These are phyloP conservation scores for Poeciliopsis turneri DNA, from an alignment of 2,797 vertebrate species.

Conservation along the genomic window DNA sequence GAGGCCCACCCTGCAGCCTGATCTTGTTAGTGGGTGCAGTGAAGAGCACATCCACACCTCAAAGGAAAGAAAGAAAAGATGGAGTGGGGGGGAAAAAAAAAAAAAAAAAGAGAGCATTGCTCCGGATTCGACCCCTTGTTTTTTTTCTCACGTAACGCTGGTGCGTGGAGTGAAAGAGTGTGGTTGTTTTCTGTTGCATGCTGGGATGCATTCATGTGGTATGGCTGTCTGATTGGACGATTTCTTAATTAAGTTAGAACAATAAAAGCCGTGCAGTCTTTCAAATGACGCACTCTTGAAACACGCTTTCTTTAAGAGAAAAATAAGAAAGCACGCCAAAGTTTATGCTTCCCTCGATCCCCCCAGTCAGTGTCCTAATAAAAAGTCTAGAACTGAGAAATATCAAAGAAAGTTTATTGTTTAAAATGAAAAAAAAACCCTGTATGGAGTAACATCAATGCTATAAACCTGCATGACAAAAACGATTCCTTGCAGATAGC, in stretches of 20 bases:
- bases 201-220: conserved; percentile 13
- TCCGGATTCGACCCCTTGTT: conserved; percentile 46
- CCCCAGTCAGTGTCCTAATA: background rate
- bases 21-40: conserved; percentile 75
- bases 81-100: conserved; percentile 12
- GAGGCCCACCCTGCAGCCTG: conserved; percentile 77
- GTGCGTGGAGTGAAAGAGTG: conserved; percentile 45
- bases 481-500: background rate
- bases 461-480: background rate
- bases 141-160: conserved; percentile 65
- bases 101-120: conserved; percentile 28
- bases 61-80: conserved; percentile 63
- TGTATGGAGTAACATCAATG: background rate
- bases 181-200: conserved; percentile 36
- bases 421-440: background rate
- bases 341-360: background rate
- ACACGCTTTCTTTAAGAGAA: background rate
- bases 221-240: conserved; percentile 28
- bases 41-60: conserved; percentile 74
- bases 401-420: background rate
- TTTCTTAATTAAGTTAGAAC: conserved; percentile 16
- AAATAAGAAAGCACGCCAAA: background rate
- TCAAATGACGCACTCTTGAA: background rate
- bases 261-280: conserved; percentile 3
- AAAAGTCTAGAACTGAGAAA: background rate